A percentile compares a stretch with the other conserved stretches of the same genome.
These are phyloP conservation scores for Peromyscus nudipes DNA, from an alignment of 2,797 vertebrate genomes.

Conservation along the genomic window DNA sequence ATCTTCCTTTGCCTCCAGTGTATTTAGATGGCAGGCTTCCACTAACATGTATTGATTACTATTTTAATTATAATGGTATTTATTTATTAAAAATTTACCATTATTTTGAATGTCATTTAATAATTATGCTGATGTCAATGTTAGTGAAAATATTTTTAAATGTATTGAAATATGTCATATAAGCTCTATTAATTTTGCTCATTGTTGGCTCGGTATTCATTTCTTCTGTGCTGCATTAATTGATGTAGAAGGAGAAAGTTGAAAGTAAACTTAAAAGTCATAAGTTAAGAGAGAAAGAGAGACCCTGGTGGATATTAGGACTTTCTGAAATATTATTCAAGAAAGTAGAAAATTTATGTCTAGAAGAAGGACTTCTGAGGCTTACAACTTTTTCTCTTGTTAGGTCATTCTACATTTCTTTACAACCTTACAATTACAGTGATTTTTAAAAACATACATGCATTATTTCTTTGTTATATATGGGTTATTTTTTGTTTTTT, in stretches of 20 bases:
- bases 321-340: conserved; percentile 7
- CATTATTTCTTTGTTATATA: background rate
- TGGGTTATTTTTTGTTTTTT: background rate
- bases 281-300: background rate
- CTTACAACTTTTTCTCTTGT: background rate
- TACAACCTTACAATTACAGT: background rate
- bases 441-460: background rate
- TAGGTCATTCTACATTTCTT: background rate
- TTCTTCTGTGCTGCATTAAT: background rate
- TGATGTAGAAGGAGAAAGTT: background rate
- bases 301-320: background rate
- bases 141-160: background rate
- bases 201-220: background rate
- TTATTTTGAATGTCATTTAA: background rate
- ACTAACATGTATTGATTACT: background rate
- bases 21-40: background rate
- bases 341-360: background rate
- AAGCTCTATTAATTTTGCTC: background rate
- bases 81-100: background rate
- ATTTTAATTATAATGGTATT: background rate
- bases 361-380: background rate
- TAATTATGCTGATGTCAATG: background rate
- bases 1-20: background rate
- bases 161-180: conserved; percentile 14
- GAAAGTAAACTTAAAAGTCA: background rate